Conservation (phyloP, 30 jellyfish, hydroid and myxozoan genomes). For the Chrysaora quinquecirrha region DNA sequence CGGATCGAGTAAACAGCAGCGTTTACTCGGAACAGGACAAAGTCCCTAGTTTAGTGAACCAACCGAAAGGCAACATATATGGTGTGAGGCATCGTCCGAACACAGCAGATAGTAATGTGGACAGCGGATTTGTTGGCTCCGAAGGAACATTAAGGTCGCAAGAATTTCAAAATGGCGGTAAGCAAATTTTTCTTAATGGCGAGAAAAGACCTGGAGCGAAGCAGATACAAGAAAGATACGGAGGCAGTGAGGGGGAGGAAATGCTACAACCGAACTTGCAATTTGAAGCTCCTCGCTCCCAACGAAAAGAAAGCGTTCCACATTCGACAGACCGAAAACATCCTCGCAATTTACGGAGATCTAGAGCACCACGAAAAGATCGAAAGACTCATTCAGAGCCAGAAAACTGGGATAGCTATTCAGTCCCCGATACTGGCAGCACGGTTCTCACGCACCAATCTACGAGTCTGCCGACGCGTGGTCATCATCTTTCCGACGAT, state of each 20-base stretch:
- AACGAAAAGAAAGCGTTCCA: background rate
- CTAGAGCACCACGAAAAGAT: background rate
- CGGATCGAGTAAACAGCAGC: conserved; percentile 65
- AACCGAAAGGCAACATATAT: conserved; percentile 43
- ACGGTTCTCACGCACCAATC: background rate
- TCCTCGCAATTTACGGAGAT: background rate
- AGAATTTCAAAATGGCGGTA: conserved; percentile 21
- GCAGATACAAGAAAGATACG: background rate
- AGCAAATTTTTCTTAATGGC: background rate
- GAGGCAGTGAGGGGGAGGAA: background rate
- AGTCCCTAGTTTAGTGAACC: conserved; percentile 62
- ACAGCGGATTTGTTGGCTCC: conserved; percentile 83
- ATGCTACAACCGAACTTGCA: background rate
- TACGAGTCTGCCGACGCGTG: background rate
- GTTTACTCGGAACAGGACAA: conserved; percentile 74
- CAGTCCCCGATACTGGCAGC: background rate
- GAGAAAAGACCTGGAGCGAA: background rate
- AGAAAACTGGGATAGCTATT: background rate
- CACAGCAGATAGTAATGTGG: conserved; percentile 78
- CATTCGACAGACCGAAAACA: background rate
- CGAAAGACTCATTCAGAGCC: background rate
- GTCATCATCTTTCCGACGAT: background rate
- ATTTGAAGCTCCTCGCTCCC: background rate
- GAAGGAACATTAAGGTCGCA: conserved; percentile 79
- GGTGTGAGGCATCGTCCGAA: conserved; percentile 69